These are phyloP conservation scores for Pasiphila rectangulata DNA, from an alignment of 2,888 invertebrate species.

Conservation along the genomic window DNA sequence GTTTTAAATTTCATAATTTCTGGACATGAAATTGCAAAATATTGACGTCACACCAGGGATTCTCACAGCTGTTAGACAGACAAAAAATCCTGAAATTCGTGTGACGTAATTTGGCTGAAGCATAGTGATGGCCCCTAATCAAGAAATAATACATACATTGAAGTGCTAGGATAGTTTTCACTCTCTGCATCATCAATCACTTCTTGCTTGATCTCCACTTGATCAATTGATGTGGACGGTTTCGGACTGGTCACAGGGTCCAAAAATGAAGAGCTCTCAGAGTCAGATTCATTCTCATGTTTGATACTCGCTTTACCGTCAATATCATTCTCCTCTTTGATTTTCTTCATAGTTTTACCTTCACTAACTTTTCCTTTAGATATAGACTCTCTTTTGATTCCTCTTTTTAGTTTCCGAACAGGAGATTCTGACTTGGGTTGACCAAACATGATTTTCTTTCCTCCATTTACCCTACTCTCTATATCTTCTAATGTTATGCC, in stretches of 20 bases:
- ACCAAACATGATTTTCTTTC: constrained; percentile 73
- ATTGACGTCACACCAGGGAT: too few relatives aligned
- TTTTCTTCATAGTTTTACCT: constrained; percentile 49
- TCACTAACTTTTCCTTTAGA: constrained; percentile 50
- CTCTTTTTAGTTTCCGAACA: constrained; percentile 56
- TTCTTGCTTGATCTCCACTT: constrained; percentile 66
- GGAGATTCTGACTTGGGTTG: constrained; percentile 58
- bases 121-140: too few relatives aligned
- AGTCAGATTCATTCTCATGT: constrained; percentile 57
- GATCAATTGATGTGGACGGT: constrained; percentile 56
- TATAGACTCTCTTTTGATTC: constrained; percentile 56
- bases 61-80: too few relatives aligned
- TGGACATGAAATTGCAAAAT: too few relatives aligned
- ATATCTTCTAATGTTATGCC: constrained; percentile 86
- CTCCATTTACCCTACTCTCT: constrained; percentile 81
- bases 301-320: constrained; percentile 64
- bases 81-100: too few relatives aligned
- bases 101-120: too few relatives aligned
- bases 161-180: constrained; percentile 46
- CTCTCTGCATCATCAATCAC: constrained; percentile 40
- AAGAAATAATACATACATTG: constrained; percentile 54
- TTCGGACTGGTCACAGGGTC: constrained; percentile 70
- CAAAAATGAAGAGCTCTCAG: constrained; percentile 74
- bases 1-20: too few relatives aligned
- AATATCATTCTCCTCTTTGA: constrained; percentile 63